Evolutionary conservation across 1,140 invertebrate species (phyloP).

Genomic region (Brachystomella parvula): DNA sequence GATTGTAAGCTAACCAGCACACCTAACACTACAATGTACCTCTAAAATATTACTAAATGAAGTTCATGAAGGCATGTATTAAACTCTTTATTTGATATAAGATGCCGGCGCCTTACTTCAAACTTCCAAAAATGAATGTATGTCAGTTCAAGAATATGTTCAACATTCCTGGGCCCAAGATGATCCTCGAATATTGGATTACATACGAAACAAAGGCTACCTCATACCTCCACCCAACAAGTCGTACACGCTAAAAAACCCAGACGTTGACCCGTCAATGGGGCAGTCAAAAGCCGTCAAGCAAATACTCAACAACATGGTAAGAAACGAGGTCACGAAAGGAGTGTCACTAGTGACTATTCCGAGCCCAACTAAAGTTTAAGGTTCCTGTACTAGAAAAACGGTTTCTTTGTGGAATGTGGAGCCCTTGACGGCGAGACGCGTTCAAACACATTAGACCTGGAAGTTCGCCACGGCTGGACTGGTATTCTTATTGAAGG

Average conservation of each 20-base stretch:
- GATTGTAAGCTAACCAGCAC: too few species aligned
- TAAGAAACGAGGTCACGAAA: too few species aligned
- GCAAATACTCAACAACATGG: slow-evolving; percentile 32
- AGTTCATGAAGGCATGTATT: too few species aligned
- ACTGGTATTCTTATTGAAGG: slow-evolving; percentile 40
- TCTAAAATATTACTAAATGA: too few species aligned
- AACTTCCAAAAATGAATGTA: too few species aligned
- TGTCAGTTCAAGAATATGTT: slow-evolving; percentile 29
- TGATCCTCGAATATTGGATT: slow-evolving; percentile 27
- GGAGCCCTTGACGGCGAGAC: slow-evolving; percentile 43
- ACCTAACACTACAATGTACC: too few species aligned
- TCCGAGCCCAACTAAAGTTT: too few species aligned
- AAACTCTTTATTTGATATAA: too few species aligned
- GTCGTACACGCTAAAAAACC: slow-evolving; percentile 25
- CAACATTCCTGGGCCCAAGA: slow-evolving; percentile 29
- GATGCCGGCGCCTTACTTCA: too few species aligned
- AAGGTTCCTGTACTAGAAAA: too few species aligned
- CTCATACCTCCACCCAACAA: slow-evolving; percentile 19
- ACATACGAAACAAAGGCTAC: slow-evolving; percentile 23
- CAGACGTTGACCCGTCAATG: slow-evolving; percentile 31
- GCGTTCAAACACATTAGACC: slow-evolving; percentile 42
- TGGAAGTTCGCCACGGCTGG: slow-evolving; percentile 39
- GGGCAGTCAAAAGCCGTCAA: slow-evolving; percentile 33
- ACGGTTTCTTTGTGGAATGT: slow-evolving; percentile 40
- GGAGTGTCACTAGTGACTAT: too few species aligned